These are phyloP conservation scores for Leptothorax acervorum DNA, from an alignment of 2,888 invertebrate genomes.

Conservation along the genomic window DNA sequence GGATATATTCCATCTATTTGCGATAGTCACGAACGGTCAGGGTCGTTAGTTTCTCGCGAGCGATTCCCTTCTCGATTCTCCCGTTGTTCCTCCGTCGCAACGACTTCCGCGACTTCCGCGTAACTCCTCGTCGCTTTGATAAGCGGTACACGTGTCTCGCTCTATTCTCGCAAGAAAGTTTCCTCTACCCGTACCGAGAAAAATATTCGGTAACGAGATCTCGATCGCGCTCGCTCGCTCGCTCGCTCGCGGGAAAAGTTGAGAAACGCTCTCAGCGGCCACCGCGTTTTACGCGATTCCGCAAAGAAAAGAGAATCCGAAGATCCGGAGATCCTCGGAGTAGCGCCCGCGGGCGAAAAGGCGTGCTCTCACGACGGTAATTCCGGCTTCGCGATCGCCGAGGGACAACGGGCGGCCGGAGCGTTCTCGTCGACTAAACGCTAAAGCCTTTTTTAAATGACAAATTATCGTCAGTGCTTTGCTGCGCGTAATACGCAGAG, in stretches of 20 bases:
- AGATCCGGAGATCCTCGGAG: neutral
- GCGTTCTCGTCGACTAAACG: slow-evolving; percentile 5
- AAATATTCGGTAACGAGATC: neutral
- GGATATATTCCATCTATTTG: slow-evolving; percentile 76
- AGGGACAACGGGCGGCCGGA: neutral
- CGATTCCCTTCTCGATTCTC: slow-evolving; percentile 68
- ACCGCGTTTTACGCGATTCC: neutral
- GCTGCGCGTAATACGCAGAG: slow-evolving; percentile 12
- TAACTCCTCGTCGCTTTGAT: slow-evolving; percentile 22
- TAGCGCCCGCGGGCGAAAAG: neutral
- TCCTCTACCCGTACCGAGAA: neutral
- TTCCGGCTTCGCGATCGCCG: slow-evolving; percentile 20
- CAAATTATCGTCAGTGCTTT: slow-evolving; percentile 39
- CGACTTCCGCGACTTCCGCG: slow-evolving; percentile 35
- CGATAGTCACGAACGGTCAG: slow-evolving; percentile 75
- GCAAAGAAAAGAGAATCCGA: neutral
- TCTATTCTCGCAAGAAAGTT: neutral
- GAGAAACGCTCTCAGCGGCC: neutral
- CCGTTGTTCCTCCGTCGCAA: slow-evolving; percentile 27
- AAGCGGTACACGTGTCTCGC: neutral
- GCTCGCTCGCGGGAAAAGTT: neutral
- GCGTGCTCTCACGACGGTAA: slow-evolving; percentile 25
- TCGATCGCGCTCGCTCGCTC: neutral
- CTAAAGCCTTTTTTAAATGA: slow-evolving; percentile 22
- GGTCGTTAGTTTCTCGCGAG: slow-evolving; percentile 68